Evolutionary conservation across 2,888 invertebrate genomes (phyloP).

Genomic region (Ornithoptera priamus): DNA sequence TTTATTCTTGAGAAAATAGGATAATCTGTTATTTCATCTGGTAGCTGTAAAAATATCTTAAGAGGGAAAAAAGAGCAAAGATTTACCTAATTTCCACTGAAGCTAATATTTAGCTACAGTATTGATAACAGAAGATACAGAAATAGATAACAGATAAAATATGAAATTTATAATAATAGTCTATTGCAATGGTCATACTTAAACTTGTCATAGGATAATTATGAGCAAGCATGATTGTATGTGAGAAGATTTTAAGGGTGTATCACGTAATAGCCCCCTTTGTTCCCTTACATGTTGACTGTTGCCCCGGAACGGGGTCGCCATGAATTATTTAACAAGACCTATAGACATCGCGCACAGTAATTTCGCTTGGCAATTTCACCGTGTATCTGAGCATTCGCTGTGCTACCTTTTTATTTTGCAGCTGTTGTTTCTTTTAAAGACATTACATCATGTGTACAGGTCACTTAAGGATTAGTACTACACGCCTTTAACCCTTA

Average conservation of each 20-base stretch:
- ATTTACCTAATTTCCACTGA: no score
- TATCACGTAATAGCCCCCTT: conserved; percentile 45
- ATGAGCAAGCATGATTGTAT: neutral
- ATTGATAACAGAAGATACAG: no score
- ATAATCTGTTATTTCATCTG: no score
- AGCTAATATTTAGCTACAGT: no score
- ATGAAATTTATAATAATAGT: neutral
- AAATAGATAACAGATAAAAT: neutral
- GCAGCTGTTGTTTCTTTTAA: conserved; percentile 1
- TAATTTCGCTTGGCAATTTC: conserved; percentile 25
- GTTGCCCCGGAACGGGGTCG: conserved; percentile 39
- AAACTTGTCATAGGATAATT: neutral
- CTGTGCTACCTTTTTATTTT: conserved; percentile 8
- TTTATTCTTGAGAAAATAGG: no score
- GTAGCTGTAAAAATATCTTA: no score
- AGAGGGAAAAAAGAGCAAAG: no score
- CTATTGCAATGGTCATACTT: neutral
- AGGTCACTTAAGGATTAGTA: neutral
- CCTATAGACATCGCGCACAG: conserved; percentile 32
- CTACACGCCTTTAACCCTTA: neutral
- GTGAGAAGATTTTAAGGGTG: conserved; percentile 35
- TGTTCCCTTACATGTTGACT: conserved; percentile 49
- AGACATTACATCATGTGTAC: neutral
- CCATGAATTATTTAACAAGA: conserved; percentile 55
- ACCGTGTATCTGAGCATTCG: conserved; percentile 18